Evolutionary conservation across 1,140 invertebrate genomes (phyloP).

Genomic region (Drosophila auraria): DNA sequence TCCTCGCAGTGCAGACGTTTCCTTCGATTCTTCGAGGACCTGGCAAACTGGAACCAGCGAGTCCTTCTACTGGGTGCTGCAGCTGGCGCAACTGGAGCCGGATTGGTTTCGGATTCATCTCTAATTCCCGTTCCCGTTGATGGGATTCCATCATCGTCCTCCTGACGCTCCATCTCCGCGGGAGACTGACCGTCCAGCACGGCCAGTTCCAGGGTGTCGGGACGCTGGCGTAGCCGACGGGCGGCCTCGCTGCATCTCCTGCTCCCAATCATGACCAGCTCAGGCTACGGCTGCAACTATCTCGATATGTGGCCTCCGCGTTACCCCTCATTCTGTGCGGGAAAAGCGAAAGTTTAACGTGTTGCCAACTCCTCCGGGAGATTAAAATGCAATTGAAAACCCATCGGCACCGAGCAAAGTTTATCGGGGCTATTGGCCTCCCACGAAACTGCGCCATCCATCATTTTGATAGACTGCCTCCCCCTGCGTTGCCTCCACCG

Average conservation of each 20-base stretch:
- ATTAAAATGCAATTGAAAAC: slow-evolving; percentile 51
- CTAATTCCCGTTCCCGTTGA: background rate
- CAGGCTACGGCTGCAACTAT: slow-evolving; percentile 12
- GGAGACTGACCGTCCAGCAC: slow-evolving; percentile 47
- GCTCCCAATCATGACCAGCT: slow-evolving; percentile 57
- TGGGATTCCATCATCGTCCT: slow-evolving; percentile 4
- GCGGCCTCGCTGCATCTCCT: slow-evolving; percentile 47
- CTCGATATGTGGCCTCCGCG: slow-evolving; percentile 8
- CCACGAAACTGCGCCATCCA: slow-evolving; percentile 28
- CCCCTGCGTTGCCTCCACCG: background rate
- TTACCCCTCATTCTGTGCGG: slow-evolving; percentile 26
- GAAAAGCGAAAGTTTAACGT: slow-evolving; percentile 21
- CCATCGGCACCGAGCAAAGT: slow-evolving; percentile 38
- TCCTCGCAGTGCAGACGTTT: slow-evolving; percentile 50
- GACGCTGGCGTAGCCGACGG: slow-evolving; percentile 62
- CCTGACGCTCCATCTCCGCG: slow-evolving; percentile 7
- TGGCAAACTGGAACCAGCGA: slow-evolving; percentile 63
- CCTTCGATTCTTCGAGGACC: slow-evolving; percentile 40
- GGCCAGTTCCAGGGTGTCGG: slow-evolving; percentile 74
- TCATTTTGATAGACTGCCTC: slow-evolving; percentile 41
- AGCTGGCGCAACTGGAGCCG: slow-evolving; percentile 3
- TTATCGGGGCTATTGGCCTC: slow-evolving; percentile 6
- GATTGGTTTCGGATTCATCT: slow-evolving; percentile 9
- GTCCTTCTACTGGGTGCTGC: slow-evolving; percentile 15
- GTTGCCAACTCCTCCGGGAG: slow-evolving; percentile 23